Evolutionary conservation across 2,888 invertebrate species (phyloP), one percentile per base, ranked within the genome.

Genomic region (Platerodrilus igneus): DNA sequence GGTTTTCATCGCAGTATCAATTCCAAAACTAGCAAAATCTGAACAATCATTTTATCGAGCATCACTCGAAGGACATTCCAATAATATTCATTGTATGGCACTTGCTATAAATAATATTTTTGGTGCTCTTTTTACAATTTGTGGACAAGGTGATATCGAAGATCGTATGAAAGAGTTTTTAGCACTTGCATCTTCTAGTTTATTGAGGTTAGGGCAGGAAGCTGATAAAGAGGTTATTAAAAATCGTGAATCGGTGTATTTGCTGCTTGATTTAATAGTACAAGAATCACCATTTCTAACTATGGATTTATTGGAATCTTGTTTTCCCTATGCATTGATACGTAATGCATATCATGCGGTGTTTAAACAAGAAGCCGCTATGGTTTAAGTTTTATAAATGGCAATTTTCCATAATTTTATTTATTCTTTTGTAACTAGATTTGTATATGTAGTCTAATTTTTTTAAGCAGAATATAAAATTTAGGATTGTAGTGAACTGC

Each of bases 81-180:
- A 99, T 70, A 99, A 99, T 66, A 93, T 92, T 45, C 99, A 99
- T 66, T 99, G 99, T 63, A 87, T 99, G 77, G 94, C 97, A 1
- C 81, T 91, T 26, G 95, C 96, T 0, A 88, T 97, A 21, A 95
- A 94, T 62, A 88, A 90, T 55, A 89, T 96, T 47, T 96, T 96
- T 59, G 95, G 94, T 10, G 96, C 97, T 1, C 70, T 99, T 35
- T 99, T 99, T 61, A 92, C 94, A 2, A 88, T 96, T 53, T 93
- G 95, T 62, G 93, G 91, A 0, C 89, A 90, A 62, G 91, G 89
- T 15, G 99, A 99, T 63, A 93, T 96, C 48, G 94, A 94, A 62
- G 94, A 95, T 62, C 78, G 99, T 36, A 90, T 99, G 83, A 97
- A 97, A 63, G 99, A 99, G 66, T 99, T 87, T 59, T 67, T 87